phyloP scores from a whole-genome alignment of 2,888 invertebrate species.

The Microctonus hyperodae region DNA sequence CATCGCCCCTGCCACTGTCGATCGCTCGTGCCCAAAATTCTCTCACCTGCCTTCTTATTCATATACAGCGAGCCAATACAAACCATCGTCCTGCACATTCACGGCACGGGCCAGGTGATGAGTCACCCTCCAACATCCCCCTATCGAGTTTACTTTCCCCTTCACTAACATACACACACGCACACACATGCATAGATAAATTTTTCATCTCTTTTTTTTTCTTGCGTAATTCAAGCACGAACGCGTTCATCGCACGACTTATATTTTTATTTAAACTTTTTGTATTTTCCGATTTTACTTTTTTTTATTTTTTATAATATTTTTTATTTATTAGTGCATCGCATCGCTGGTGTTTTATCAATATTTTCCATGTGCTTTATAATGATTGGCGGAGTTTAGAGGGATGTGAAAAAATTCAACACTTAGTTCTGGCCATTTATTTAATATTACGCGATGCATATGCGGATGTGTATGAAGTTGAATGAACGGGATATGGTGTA shows the following conservation, averaged over 20 bases:
- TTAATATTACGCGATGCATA: constrained; percentile 16
- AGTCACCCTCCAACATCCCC: constrained; percentile 54
- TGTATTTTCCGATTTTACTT: constrained; percentile 21
- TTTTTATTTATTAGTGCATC: background rate
- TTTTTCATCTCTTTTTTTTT: constrained; percentile 10
- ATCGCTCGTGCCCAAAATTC: constrained; percentile 41
- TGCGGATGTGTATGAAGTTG: constrained; percentile 45
- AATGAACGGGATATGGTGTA: constrained; percentile 49
- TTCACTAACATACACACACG: constrained; percentile 19
- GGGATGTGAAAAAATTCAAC: background rate
- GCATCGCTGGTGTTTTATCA: background rate
- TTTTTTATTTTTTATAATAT: background rate
- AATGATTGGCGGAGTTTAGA: background rate
- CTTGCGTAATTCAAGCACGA: constrained; percentile 43
- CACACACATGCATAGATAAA: too few relatives aligned
- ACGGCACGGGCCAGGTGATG: constrained; percentile 57
- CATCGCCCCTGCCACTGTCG: constrained; percentile 30
- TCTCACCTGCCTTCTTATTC: constrained; percentile 51
- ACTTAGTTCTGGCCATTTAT: background rate
- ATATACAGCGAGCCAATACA: constrained; percentile 20
- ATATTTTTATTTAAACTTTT: constrained; percentile 25
- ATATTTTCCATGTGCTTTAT: background rate
- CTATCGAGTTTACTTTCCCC: constrained; percentile 36
- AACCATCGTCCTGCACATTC: constrained; percentile 18
- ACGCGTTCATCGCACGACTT: constrained; percentile 18